Evolutionary conservation across 2,888 invertebrate genomes (phyloP).

Genomic region (Cephus spinipes): DNA sequence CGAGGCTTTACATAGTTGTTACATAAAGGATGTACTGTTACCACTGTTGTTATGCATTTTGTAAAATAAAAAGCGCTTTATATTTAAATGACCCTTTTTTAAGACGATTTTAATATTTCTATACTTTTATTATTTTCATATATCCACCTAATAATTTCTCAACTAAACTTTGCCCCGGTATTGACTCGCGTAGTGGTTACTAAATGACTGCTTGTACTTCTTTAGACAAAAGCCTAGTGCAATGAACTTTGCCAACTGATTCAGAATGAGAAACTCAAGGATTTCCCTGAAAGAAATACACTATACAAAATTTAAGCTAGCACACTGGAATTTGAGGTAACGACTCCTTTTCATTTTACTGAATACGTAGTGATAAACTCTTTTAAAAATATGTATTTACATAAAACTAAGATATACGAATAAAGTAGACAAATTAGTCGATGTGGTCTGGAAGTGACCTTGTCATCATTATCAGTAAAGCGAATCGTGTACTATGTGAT

Average conservation of each 20-base stretch:
- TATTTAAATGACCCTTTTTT: background rate
- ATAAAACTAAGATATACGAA: background rate
- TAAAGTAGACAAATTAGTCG: background rate
- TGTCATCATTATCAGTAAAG: background rate
- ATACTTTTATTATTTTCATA: background rate
- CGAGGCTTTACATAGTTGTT: background rate
- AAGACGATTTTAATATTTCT: background rate
- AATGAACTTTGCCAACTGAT: background rate
- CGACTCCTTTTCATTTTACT: background rate
- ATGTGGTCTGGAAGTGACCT: background rate
- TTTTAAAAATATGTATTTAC: background rate
- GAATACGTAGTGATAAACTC: background rate
- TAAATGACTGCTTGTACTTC: background rate
- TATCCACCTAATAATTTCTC: background rate
- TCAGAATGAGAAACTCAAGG: background rate
- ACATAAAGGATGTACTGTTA: background rate
- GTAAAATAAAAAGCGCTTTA: constrained; percentile 2
- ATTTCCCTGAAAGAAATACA: background rate
- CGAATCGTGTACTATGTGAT: background rate
- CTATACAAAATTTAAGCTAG: background rate
- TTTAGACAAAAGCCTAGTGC: background rate
- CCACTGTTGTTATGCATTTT: constrained; percentile 7
- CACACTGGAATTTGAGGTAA: background rate
- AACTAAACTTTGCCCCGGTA: too few relatives aligned
- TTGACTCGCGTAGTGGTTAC: background rate